Percentiles rank a stretch among this genome's conserved stretches.
These are phyloP conservation scores for Mandrillus leucophaeus DNA, from an alignment of 2,113 vertebrate genomes.

Conservation along the genomic window DNA sequence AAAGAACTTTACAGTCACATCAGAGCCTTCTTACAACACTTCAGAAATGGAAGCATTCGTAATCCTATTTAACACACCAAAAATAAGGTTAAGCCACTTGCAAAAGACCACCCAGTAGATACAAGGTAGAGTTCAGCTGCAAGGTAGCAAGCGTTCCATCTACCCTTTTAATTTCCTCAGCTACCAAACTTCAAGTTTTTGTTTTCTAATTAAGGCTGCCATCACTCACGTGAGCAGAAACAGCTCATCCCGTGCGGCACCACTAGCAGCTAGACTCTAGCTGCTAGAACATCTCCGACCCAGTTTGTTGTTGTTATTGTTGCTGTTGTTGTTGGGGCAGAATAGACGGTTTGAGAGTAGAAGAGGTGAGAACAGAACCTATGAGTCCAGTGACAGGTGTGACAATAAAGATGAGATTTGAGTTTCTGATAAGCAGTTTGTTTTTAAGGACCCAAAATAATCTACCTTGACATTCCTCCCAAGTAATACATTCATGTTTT, in stretches of 20 bases:
- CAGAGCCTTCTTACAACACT: not conserved
- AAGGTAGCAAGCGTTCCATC: not conserved
- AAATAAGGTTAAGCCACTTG: not conserved
- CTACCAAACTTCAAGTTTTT: not conserved
- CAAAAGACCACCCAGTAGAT: not conserved
- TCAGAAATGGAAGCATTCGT: not conserved
- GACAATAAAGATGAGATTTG: not conserved
- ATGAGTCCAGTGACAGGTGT: not conserved
- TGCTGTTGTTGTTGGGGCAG: not conserved
- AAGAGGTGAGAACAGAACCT: not conserved
- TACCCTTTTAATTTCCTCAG: not conserved
- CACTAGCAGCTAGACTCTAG: not conserved
- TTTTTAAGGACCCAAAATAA: not conserved
- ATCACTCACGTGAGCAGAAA: not conserved
- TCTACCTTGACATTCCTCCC: not conserved
- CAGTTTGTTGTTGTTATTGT: not conserved
- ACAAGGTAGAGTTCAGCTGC: not conserved
- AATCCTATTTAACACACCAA: conserved; percentile 7
- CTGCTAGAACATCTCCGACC: no score
- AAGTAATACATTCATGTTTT: not conserved
- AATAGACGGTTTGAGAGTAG: not conserved
- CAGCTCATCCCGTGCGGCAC: not conserved
- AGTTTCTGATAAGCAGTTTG: not conserved
- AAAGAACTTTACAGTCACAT: conserved; percentile 40
- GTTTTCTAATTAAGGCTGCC: not conserved